Evolutionary conservation across 2,113 vertebrate species (phyloP), one percentile per base, ranked within the genome.

Genomic region (Ascaphus truei): DNA sequence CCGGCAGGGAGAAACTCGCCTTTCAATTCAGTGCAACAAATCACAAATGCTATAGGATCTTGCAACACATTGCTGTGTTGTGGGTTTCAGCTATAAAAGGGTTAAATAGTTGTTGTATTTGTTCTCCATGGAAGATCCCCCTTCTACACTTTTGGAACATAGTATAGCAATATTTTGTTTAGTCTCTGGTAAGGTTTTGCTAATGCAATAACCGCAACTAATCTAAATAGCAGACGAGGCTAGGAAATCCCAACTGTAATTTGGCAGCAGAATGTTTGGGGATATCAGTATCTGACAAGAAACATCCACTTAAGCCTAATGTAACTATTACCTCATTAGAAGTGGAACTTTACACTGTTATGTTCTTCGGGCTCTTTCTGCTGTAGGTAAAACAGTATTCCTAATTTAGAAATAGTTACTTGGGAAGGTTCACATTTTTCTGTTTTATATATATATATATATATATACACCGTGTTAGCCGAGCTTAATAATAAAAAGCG

Each of bases 141-240:
- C 69, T 76, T 72, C 68, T 62, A 11, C 52, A 52, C 68, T 78
- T 81, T 56, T 74, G 33, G 41, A 62, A 47, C 41, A 31, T 62
- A 36, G 27, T 76, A 58, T 66, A 71, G 34, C 76, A 72, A 75
- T 72, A 29, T 79, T 80, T 80, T 86, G 80, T 89, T 89, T 86
- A 85, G 83, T 87, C 81, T 89, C 75, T 80, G 52, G 71, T 13
- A 72, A 73, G 50, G 26, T 80, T 83, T 75, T 81, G 76, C 81
- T 80, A 79, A 74, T 77, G 71, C 79, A 71, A 66, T 76, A 77
- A 51, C 74, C 57, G 84, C 75, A 60, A 72, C 75, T 76, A 81
- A 84, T 82, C 66, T 85, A 83, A 89, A 88, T 86, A 87, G 80
- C 81, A 82, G 83, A 75, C 76, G 78, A 82, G 73, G 3, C 80